Evolutionary conservation across 2,888 invertebrate genomes (phyloP), one percentile per base, ranked within the genome.

Genomic region (Oscheius sp.): DNA sequence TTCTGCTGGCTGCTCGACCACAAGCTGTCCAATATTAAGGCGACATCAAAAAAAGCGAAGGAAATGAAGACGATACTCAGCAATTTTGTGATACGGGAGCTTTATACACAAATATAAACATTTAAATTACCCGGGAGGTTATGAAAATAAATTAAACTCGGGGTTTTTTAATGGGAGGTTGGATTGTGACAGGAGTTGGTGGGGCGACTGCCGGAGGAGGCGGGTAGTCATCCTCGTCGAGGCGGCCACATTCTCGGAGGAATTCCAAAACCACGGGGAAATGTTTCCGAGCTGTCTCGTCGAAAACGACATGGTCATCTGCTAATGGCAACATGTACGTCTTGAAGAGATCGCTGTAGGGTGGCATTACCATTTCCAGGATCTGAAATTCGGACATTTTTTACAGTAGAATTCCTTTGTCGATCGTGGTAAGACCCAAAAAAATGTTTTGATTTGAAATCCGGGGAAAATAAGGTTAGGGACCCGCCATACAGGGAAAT

Each of bases 351-450:
- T 56, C 46, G 0, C 52, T 52, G 63, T 72, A 72, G 13, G 72
- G 72, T 6, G 72, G 72, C 35, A 49, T 43, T 27, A 72, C 63
- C n/a, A 72, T 72, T 2, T 72, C 72, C 13, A 72, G 63, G 6
- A 72, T 27, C 72, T 72, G 63, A 18, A 72, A n/a, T n/a, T n/a
- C 41, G 16, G n/a, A n/a, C n/a, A n/a, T n/a, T n/a, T n/a, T n/a
- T n/a, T n/a, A 16, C 21, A 27, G 18, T 25, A 12, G 55, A 25
- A 9, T 6, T 35, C 9, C 35, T 35, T 35, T 35, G 35, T 35
- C 35, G 9, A 35, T 35, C 35, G 35, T 9, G 35, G 9, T 35
- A 9, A 6, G 49, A 21, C 21, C 49, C n/a, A 13, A 41, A n/a
- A n/a, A n/a, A n/a, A 13, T 35, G 27, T 16, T 63, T 27, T 9